Evolutionary conservation across 2,797 vertebrate species (phyloP).

Genomic region (Crax fasciolata): DNA sequence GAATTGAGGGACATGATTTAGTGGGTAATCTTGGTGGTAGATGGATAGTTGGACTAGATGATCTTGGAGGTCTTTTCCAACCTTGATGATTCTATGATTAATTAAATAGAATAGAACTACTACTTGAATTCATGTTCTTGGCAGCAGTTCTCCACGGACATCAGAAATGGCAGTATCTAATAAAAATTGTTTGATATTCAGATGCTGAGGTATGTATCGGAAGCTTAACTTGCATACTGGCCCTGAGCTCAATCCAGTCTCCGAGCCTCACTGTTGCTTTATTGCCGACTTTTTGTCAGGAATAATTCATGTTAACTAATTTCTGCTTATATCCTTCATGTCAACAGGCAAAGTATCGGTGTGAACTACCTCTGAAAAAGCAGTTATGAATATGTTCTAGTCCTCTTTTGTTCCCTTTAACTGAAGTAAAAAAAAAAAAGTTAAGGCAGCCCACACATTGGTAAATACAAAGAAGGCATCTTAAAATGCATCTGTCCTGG

Average conservation of each 20-base stretch:
- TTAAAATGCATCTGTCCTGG: not conserved
- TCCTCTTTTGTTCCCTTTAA: not conserved
- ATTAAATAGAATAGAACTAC: not conserved
- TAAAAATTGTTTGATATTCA: not conserved
- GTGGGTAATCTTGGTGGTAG: too few relatives aligned
- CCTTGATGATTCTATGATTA: too few relatives aligned
- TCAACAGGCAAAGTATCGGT: not conserved
- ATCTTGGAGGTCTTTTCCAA: too few relatives aligned
- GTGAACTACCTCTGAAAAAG: not conserved
- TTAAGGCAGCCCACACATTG: not conserved
- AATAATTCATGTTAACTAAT: not conserved
- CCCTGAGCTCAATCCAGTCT: not conserved
- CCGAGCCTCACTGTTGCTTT: not conserved
- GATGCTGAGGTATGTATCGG: not conserved
- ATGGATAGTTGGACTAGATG: too few relatives aligned
- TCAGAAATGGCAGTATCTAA: not conserved
- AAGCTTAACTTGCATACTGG: not conserved
- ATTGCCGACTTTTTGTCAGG: not conserved
- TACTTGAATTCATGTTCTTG: not conserved
- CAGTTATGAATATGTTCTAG: not conserved
- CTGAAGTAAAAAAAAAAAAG: not conserved
- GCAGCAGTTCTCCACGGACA: not conserved
- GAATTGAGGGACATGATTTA: too few relatives aligned
- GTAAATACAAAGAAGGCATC: not conserved
- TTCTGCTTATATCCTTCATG: not conserved